Conservation (phyloP, 2,797 vertebrate species). For the Schizopygopsis malacanthus region DNA sequence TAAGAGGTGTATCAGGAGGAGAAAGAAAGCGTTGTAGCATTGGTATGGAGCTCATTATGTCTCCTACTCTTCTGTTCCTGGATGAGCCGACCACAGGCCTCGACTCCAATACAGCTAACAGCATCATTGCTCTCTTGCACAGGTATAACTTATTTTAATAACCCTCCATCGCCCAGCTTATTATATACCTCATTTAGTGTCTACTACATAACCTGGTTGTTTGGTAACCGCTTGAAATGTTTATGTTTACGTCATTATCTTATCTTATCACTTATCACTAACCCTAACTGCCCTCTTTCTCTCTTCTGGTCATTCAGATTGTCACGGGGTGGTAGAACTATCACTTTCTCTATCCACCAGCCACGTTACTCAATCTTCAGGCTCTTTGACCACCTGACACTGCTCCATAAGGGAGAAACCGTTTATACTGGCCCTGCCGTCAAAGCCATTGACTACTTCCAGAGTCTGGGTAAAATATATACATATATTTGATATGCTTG, state of each 20-base stretch:
- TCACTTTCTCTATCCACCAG: conserved; percentile 85
- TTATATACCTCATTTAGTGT: background rate
- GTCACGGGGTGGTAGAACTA: conserved; percentile 77
- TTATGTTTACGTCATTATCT: background rate
- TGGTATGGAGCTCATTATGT: conserved; percentile 81
- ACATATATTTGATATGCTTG: background rate
- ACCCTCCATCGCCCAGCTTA: background rate
- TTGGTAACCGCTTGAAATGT: background rate
- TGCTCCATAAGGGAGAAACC: conserved; percentile 74
- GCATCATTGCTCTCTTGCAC: conserved; percentile 55
- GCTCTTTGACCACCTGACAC: conserved; percentile 74
- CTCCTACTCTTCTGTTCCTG: conserved; percentile 78
- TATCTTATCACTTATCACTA: background rate
- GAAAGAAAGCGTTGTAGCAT: conserved; percentile 83
- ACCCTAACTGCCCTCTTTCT: background rate
- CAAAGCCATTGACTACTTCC: conserved; percentile 74
- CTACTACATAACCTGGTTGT: background rate
- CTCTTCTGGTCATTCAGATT: conserved; percentile 64
- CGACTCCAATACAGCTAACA: conserved; percentile 68
- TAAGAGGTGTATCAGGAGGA: conserved; percentile 81
- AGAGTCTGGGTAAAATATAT: conserved; percentile 67
- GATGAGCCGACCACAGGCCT: conserved; percentile 83
- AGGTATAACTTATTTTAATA: conserved; percentile 25
- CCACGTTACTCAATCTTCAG: conserved; percentile 83
- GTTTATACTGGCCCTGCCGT: conserved; percentile 73